phyloP scores from a whole-genome alignment of 2,113 vertebrate species.

The Chaetodon auriga region DNA sequence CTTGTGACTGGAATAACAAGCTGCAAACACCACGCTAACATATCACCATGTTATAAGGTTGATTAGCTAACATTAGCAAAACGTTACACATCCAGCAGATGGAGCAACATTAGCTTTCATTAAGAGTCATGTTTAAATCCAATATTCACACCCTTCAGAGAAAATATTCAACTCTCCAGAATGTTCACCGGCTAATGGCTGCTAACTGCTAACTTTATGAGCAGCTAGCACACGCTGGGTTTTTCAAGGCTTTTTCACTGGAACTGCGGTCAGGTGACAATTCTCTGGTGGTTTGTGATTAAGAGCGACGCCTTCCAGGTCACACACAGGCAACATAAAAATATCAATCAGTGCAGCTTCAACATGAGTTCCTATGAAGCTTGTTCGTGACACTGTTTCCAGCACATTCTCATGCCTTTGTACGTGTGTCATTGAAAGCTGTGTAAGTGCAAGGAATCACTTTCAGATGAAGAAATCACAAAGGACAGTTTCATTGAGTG shows the following conservation, averaged over 20 bases:
- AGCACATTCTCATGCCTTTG: background rate
- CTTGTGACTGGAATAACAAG: background rate
- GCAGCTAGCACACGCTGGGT: no score
- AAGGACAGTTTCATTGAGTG: slow-evolving; percentile 11
- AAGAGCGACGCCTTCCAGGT: background rate
- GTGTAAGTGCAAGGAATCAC: slow-evolving; percentile 3
- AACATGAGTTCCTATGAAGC: background rate
- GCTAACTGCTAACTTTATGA: background rate
- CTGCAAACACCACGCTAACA: background rate
- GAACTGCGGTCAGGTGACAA: background rate
- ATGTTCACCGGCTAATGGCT: no score
- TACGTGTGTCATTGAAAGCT: background rate
- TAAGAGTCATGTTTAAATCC: background rate
- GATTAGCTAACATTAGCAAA: no score
- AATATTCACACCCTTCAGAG: background rate
- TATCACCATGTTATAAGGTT: background rate
- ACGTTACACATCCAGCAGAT: no score
- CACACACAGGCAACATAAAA: background rate
- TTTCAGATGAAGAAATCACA: slow-evolving; percentile 10
- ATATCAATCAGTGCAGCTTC: background rate
- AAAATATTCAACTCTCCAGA: background rate
- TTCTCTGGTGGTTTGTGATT: background rate
- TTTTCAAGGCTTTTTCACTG: no score
- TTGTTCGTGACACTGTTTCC: background rate
- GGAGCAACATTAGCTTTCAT: background rate